phyloP scores from a whole-genome alignment of 2,797 vertebrate genomes.

The Scolopax rusticola region DNA sequence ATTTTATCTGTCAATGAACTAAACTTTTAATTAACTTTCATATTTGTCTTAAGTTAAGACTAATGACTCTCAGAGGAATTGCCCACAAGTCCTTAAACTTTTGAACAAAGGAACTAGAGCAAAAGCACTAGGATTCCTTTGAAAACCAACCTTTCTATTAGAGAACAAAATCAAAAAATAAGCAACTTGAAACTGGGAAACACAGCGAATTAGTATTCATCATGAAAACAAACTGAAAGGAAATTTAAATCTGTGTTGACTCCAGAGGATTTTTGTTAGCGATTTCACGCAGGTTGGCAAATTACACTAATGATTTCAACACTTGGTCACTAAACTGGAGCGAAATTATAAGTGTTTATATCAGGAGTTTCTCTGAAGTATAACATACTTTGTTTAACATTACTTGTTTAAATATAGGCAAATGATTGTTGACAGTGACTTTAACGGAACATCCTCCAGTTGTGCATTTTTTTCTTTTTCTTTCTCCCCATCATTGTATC shows the following conservation, averaged over 20 bases:
- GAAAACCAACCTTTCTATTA: constrained; percentile 24
- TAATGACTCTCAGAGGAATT: constrained; percentile 55
- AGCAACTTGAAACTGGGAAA: not conserved
- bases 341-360: not conserved
- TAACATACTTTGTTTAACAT: not conserved
- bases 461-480: not conserved
- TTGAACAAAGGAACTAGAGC: constrained; percentile 1
- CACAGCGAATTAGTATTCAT: constrained; percentile 19
- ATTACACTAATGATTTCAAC: constrained; percentile 27
- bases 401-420: not conserved
- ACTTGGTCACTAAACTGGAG: not conserved
- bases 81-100: constrained; percentile 46
- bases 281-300: not conserved
- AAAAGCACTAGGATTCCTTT: constrained; percentile 24
- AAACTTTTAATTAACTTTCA: constrained; percentile 70
- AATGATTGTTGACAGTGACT: not conserved
- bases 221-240: not conserved
- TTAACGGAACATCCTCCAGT: not conserved
- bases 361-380: not conserved
- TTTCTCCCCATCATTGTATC: not conserved
- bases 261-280: not conserved
- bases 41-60: constrained; percentile 49
- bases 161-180: constrained; percentile 1
- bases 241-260: not conserved
- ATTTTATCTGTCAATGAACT: constrained; percentile 59